These are phyloP conservation scores for Colostygia pectinataria DNA, from an alignment of 2,888 invertebrate genomes.

Conservation along the genomic window DNA sequence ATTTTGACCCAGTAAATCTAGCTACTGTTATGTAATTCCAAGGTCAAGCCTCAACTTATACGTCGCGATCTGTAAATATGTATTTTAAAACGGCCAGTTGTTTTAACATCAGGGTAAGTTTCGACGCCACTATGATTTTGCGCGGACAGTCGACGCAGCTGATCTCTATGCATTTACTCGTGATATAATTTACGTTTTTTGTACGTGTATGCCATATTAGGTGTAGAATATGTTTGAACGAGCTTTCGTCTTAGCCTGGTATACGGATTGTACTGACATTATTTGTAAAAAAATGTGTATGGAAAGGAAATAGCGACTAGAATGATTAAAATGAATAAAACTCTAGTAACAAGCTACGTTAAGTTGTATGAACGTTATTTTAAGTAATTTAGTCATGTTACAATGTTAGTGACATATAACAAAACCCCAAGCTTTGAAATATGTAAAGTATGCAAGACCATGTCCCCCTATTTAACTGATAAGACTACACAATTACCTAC, in stretches of 20 bases:
- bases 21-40: too few species aligned
- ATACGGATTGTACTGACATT: conserved; percentile 60
- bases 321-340: conserved; percentile 51
- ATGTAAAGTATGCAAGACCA: conserved; percentile 29
- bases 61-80: conserved; percentile 25
- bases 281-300: conserved; percentile 44
- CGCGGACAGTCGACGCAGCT: conserved; percentile 21
- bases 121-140: conserved; percentile 26
- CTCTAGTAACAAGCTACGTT: conserved; percentile 53
- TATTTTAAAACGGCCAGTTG: conserved; percentile 32
- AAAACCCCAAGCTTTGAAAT: conserved; percentile 54
- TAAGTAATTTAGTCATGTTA: conserved; percentile 45
- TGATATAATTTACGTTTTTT: conserved; percentile 39
- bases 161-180: conserved; percentile 31
- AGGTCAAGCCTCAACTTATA: not conserved
- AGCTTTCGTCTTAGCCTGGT: conserved; percentile 80
- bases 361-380: conserved; percentile 30
- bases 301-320: conserved; percentile 55
- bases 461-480: conserved; percentile 36
- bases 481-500: conserved; percentile 37
- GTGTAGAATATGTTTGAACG: conserved; percentile 73
- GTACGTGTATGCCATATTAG: conserved; percentile 60
- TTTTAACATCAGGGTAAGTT: conserved; percentile 38
- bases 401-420: conserved; percentile 46
- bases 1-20: too few species aligned